Base-by-base conservation (phyloP, 2,888 invertebrate species). In the Chrysolina americana region DNA sequence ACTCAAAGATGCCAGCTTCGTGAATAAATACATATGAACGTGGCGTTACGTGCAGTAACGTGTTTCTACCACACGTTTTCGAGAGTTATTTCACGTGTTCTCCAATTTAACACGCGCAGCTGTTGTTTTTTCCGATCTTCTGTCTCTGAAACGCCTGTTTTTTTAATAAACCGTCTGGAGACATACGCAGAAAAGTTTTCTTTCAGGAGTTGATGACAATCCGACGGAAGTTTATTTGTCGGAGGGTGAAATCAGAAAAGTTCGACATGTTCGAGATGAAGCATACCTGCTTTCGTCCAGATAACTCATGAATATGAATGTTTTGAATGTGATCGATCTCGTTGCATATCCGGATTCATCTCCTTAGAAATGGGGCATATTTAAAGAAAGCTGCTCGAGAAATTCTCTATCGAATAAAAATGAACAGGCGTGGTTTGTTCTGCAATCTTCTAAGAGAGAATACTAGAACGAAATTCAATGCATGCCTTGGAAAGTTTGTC, bases 111-210 rank as follows among this genome's bases (percentile, higher is more conserved):
- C 66, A 66, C 48, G 23, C 9, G 66, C 66, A 66, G 48, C 36
- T 66, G 66, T 23, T 66, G 28, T 66, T 66, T 66, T 63, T 65
- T 66, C 28, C 65, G 47, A 65, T n/a, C 64, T 50, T 21, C 50
- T 66, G 50, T 13, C 8, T 21, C 44, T 21, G 47, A 44, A 48
- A 15, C 66, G 36, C 23, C 19, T 50, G 66, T 23, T 66, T 66
- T 65, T 65, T 50, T 41, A 50, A 50, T 66, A 50, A 66, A 66
- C 28, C 36, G 28, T 19, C 10, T 28, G 63, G 50, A 48, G 50
- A n/a, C 36, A 11, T 53, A 47, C 13, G 65, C 65, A 21, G 23
- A 21, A 44, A 65, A 21, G 17, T 44, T 50, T n/a, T n/a, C 15
- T 17, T 19, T 21, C 19, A 50, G 66, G n/a, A 66, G 65, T 47